phyloP scores from a whole-genome alignment of 2,888 invertebrate genomes.

The Oscheius sp. region DNA sequence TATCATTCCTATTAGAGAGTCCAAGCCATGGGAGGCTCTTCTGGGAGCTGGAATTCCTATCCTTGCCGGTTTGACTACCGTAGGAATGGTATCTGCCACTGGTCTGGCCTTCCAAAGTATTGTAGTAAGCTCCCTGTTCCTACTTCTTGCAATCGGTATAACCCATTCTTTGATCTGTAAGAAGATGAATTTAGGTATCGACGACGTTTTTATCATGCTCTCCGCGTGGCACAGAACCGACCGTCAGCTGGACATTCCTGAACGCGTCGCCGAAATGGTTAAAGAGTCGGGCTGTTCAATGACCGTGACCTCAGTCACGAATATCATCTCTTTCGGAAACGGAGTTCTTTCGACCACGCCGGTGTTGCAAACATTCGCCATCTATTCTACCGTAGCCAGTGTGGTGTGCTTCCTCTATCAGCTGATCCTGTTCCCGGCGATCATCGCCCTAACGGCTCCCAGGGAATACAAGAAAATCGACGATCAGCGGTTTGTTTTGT shows the following conservation, averaged over 20 bases:
- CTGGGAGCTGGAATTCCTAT: constrained; percentile 61
- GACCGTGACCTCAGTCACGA: constrained; percentile 65
- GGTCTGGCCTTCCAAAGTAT: constrained; percentile 64
- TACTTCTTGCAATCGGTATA: constrained; percentile 58
- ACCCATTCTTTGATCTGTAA: neutral
- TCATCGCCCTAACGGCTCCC: constrained; percentile 56
- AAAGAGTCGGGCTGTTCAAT: constrained; percentile 62
- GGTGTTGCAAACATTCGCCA: constrained; percentile 61
- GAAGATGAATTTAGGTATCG: constrained; percentile 45
- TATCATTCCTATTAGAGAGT: constrained; percentile 37
- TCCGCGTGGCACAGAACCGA: constrained; percentile 62
- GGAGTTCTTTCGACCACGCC: constrained; percentile 64
- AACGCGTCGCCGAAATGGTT: constrained; percentile 50
- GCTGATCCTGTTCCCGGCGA: constrained; percentile 62
- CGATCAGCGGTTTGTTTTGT: constrained; percentile 23
- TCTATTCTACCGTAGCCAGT: constrained; percentile 62
- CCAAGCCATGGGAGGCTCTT: constrained; percentile 59
- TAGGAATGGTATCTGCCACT: constrained; percentile 59
- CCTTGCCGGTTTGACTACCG: constrained; percentile 55
- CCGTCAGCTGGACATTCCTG: constrained; percentile 42
- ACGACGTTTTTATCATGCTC: constrained; percentile 64
- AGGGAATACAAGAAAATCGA: constrained; percentile 53
- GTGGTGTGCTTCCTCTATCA: constrained; percentile 62
- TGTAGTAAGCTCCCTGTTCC: constrained; percentile 59
- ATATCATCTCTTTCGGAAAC: constrained; percentile 64